Evolutionary conservation across 2,113 vertebrate species (phyloP).

Genomic region (Solenodon paradoxus): DNA sequence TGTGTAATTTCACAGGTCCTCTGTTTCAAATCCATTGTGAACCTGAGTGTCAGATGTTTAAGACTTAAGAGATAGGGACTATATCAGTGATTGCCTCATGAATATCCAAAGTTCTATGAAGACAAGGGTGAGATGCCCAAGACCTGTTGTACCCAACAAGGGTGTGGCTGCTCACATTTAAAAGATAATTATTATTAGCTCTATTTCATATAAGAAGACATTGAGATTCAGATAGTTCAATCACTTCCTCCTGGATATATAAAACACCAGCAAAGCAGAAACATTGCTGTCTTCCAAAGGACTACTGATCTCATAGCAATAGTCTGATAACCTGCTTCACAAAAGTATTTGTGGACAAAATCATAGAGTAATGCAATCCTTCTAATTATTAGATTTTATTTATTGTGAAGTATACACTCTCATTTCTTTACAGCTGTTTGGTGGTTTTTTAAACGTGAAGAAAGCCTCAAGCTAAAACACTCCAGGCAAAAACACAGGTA

Average conservation of each 20-base stretch:
- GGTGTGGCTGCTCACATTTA: not conserved
- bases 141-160: not conserved
- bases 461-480: not conserved
- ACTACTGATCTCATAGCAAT: not conserved
- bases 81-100: not conserved
- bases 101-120: not conserved
- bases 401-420: not conserved
- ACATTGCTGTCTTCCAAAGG: not conserved
- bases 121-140: not conserved
- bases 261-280: not conserved
- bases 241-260: not conserved
- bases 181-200: not conserved
- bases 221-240: not conserved
- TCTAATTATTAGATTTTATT: not conserved
- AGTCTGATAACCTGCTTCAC: not conserved
- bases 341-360: not conserved
- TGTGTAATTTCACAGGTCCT: not conserved
- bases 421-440: not conserved
- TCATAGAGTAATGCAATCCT: not conserved
- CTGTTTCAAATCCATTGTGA: not conserved
- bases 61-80: not conserved
- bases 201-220: not conserved
- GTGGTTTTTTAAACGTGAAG: slow-evolving; percentile 46
- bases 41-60: not conserved
- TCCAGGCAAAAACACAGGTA: not conserved